Conservation (phyloP, 1,140 invertebrate genomes). For the Lordiphosa mommai region DNA sequence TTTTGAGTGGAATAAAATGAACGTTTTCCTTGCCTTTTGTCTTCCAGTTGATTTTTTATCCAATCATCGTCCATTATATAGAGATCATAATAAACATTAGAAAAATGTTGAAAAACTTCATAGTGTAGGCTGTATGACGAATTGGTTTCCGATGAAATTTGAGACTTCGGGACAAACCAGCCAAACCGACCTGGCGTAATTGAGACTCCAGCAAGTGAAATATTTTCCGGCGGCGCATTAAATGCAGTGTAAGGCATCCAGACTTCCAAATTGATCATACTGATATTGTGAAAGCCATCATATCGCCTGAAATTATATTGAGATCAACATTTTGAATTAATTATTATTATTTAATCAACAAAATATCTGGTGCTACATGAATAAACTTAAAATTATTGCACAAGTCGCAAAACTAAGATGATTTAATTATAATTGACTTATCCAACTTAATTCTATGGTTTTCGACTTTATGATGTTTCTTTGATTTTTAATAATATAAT, state of each 20-base stretch:
- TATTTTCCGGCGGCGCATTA: conserved; percentile 65
- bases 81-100: conserved; percentile 37
- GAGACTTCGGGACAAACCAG: conserved; percentile 84
- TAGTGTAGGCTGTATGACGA: conserved; percentile 29
- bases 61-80: conserved; percentile 38
- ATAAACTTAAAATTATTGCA: too few relatives aligned
- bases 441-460: too few relatives aligned
- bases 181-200: conserved; percentile 85
- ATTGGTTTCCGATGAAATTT: conserved; percentile 35
- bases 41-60: not conserved
- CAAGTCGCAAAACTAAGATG: too few relatives aligned
- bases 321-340: not conserved
- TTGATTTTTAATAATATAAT: too few relatives aligned
- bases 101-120: conserved; percentile 51
- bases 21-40: conserved; percentile 15
- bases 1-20: too few relatives aligned
- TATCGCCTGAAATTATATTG: conserved; percentile 2
- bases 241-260: conserved; percentile 82
- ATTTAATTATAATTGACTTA: too few relatives aligned
- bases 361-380: too few relatives aligned
- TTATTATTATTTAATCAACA: too few relatives aligned
- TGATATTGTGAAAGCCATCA: conserved; percentile 1
- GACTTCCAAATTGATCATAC: conserved; percentile 85
- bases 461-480: too few relatives aligned
- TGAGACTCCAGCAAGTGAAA: conserved; percentile 78